phyloP scores from a whole-genome alignment of 2,797 vertebrate species.

The Furcifer pardalis region DNA sequence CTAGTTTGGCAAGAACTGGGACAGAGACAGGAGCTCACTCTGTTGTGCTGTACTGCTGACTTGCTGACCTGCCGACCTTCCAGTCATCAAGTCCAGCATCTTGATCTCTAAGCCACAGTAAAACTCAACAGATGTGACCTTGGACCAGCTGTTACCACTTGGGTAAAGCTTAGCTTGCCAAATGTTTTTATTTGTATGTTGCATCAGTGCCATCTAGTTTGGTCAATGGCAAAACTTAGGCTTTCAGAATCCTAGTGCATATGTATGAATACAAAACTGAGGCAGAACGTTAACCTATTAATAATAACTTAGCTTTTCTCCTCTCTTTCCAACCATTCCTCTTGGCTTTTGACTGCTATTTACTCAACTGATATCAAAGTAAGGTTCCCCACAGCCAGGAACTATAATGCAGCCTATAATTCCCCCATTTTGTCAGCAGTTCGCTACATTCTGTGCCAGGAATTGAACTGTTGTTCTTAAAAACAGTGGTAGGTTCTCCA shows the following conservation, averaged over 20 bases:
- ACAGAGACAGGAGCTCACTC: too few species aligned
- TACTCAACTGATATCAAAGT: conserved; percentile 56
- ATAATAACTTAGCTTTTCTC: conserved; percentile 20
- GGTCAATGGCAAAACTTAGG: not conserved
- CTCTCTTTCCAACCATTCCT: conserved; percentile 11
- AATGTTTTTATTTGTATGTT: not conserved
- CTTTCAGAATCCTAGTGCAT: not conserved
- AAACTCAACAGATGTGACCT: not conserved
- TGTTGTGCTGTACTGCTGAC: too few species aligned
- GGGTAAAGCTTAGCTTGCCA: not conserved
- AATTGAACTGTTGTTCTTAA: conserved; percentile 65
- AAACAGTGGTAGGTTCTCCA: conserved; percentile 48
- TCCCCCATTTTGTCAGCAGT: conserved; percentile 47
- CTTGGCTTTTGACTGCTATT: conserved; percentile 56
- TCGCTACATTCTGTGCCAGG: conserved; percentile 45
- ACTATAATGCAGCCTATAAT: conserved; percentile 46
- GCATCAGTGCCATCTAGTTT: too few species aligned
- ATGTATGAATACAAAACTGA: conserved; percentile 21
- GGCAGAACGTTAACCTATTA: conserved; percentile 28
- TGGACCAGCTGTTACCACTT: not conserved
- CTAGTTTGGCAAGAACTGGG: too few species aligned
- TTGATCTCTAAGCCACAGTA: not conserved
- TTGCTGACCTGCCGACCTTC: too few species aligned
- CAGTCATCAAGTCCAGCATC: too few species aligned
- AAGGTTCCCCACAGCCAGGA: conserved; percentile 47